Base-by-base conservation (phyloP, 2,113 vertebrate genomes). In the Chloebia gouldiae region DNA sequence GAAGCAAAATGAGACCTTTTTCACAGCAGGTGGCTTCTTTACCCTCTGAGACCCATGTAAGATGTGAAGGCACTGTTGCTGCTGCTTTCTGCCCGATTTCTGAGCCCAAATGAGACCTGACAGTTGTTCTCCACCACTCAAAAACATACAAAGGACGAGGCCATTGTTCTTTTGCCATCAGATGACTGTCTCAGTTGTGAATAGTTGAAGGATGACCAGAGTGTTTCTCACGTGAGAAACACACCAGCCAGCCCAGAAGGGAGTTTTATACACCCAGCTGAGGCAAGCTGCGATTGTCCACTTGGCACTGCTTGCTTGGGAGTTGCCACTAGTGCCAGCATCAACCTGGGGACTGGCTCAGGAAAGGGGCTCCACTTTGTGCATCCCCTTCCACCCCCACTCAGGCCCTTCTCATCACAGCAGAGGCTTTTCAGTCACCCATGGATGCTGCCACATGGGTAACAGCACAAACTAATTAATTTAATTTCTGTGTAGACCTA, bases 61-160 rank as follows among this genome's bases (percentile, higher is more conserved):
- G 35, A 3, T 11, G 1, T 20, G 21, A 85, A 60, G 15, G 11
- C 9, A 13, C 5, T 0, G 0, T 56, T 51, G 31, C 3, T 76
- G 57, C 28, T 56, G 15, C 37, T 61, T 80, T 86, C 35, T 79
- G 3, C 16, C 14, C 60, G 30, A 33, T 37, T 86, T 92, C 71
- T 77, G 45, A 57, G 54, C 19, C 24, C 14, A 64, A 93, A 51
- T 22, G 53, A 61, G 24, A 28, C 47, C 35, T 86, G 53, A 12
- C 7, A 42, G 7, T 50, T 30, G 9, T 39, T 54, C 18, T 42
- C 13, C 23, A 57, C 7, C 13, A 39, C 60, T 15, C 22, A 20
- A 78, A 80, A 65, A 57, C 0, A 0, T 5, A 33, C 23, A 24
- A 44, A 93, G 54, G 40, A 64, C 15, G 45, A 78, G 30, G 15